A percentile compares a stretch with the other conserved stretches of the same genome.
phyloP scores from a whole-genome alignment of 2,888 invertebrate species.

The Pyrrhosoma nymphula region DNA sequence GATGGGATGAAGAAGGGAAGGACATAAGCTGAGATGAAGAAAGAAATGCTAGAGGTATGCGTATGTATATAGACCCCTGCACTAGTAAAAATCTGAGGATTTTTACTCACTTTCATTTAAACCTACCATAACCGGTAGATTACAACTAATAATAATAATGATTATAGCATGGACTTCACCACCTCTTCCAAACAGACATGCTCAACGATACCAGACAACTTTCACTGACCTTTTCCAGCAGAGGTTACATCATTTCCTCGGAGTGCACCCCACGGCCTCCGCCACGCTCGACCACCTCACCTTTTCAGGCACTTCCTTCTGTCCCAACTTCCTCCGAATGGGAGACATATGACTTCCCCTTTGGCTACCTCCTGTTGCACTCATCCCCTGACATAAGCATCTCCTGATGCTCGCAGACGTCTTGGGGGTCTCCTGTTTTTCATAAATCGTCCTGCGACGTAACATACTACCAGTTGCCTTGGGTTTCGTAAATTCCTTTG shows the following conservation, averaged over 20 bases:
- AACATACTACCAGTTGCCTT: neutral
- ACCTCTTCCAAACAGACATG: too few relatives aligned
- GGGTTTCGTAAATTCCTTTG: neutral
- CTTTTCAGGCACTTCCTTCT: constrained; percentile 15
- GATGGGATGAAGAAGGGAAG: too few relatives aligned
- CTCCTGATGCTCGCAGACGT: neutral
- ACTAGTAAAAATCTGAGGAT: too few relatives aligned
- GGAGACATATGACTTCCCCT: neutral
- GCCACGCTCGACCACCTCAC: constrained; percentile 40
- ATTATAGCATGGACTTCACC: too few relatives aligned
- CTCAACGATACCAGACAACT: too few relatives aligned
- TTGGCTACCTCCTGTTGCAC: neutral
- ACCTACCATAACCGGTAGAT: too few relatives aligned
- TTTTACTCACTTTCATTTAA: too few relatives aligned
- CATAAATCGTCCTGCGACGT: neutral
- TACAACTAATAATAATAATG: too few relatives aligned
- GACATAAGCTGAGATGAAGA: too few relatives aligned
- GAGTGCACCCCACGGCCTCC: constrained; percentile 25
- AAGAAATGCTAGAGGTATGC: too few relatives aligned
- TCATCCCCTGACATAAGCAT: neutral
- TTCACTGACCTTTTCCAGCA: neutral
- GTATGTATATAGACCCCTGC: too few relatives aligned
- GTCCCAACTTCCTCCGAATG: neutral
- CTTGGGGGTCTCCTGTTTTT: neutral
- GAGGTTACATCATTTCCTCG: neutral